These are phyloP conservation scores for Thaleichthys pacificus DNA, from an alignment of 2,797 vertebrate genomes.

Conservation along the genomic window DNA sequence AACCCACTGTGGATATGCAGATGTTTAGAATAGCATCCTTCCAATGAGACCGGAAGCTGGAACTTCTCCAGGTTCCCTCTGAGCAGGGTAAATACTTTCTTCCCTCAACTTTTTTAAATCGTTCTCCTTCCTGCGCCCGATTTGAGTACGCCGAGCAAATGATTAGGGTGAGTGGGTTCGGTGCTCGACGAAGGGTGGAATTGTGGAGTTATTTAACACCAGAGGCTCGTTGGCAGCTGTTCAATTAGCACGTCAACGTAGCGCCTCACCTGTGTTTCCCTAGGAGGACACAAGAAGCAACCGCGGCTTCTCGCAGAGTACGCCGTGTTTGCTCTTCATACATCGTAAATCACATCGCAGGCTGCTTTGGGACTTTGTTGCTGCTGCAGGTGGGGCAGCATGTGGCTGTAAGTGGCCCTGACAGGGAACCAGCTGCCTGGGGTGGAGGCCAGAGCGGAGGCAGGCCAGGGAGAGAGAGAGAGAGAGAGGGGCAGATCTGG, in stretches of 20 bases:
- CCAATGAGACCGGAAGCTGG: slow-evolving; percentile 35
- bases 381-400: slow-evolving; percentile 55
- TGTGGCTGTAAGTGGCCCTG: slow-evolving; percentile 49
- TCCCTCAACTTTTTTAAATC: too few species aligned
- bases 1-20: slow-evolving; percentile 41
- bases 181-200: too few species aligned
- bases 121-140: slow-evolving; percentile 6
- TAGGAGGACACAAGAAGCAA: not conserved
- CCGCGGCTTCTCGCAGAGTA: not conserved
- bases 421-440: slow-evolving; percentile 43
- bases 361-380: slow-evolving; percentile 22
- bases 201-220: too few species aligned
- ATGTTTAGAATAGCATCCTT: slow-evolving; percentile 44
- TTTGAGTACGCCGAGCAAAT: too few species aligned
- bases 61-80: slow-evolving; percentile 30
- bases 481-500: not conserved
- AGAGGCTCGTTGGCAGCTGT: too few species aligned
- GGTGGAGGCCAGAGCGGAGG: slow-evolving; percentile 13
- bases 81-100: not conserved
- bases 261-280: too few species aligned
- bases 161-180: too few species aligned
- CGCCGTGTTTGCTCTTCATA: slow-evolving; percentile 28
- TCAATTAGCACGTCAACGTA: too few species aligned
- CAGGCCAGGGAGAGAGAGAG: not conserved
- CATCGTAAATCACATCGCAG: slow-evolving; percentile 30